Conservation (phyloP, 2,113 vertebrate genomes). For the Alces alces region DNA sequence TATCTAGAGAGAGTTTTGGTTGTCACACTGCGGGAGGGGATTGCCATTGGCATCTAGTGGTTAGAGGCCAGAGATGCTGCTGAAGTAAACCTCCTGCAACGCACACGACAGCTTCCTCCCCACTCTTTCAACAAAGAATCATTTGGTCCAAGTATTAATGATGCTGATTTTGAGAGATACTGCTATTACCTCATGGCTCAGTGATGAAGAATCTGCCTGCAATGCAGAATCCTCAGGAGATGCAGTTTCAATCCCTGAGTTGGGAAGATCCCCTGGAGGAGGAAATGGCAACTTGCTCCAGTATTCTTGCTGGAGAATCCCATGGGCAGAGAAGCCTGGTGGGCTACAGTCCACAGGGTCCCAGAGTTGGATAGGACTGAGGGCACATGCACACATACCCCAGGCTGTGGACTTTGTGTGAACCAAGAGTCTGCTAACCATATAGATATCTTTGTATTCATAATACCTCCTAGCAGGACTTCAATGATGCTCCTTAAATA, state of each 20-base stretch:
- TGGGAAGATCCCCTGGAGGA: background rate
- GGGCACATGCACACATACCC: accelerated
- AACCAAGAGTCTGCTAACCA: too few relatives aligned
- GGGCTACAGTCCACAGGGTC: accelerated
- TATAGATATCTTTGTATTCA: background rate
- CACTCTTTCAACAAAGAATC: background rate
- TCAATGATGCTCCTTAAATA: background rate
- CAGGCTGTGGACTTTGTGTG: background rate
- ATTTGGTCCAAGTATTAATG: background rate
- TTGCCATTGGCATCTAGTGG: background rate
- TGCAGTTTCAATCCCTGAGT: background rate
- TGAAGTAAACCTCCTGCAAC: background rate
- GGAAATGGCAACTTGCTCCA: background rate
- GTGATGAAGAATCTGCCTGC: background rate
- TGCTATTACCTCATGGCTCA: background rate
- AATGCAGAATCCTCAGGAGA: background rate
- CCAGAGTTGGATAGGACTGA: background rate
- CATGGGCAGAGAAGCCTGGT: background rate
- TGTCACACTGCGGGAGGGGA: background rate
- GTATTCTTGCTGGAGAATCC: background rate
- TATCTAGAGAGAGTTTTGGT: background rate
- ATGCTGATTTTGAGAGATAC: background rate
- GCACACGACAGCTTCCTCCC: accelerated
- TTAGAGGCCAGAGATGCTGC: background rate
- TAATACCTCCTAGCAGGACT: background rate